phyloP scores from a whole-genome alignment of 2,113 vertebrate species.

The Sinocyclocheilus anshuiensis region DNA sequence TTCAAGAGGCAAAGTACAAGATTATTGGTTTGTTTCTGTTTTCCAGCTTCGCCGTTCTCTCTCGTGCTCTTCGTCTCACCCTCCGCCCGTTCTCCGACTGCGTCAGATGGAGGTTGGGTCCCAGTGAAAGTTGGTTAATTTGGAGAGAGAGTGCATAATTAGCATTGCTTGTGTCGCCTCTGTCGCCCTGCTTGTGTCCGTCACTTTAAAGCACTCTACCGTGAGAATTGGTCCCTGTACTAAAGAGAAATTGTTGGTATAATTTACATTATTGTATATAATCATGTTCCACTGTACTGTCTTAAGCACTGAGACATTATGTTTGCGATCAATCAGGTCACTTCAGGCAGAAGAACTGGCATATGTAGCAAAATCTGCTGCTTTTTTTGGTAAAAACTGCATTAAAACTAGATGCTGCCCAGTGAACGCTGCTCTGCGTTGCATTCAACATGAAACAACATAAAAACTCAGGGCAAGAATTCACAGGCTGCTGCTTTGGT shows the following conservation, averaged over 20 bases:
- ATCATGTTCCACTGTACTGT: background rate
- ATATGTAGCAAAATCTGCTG: slow-evolving; percentile 27
- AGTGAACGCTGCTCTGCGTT: background rate
- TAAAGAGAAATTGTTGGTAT: too few species aligned
- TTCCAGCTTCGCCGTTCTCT: slow-evolving; percentile 76
- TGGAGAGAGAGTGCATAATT: slow-evolving; percentile 88
- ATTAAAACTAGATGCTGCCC: slow-evolving; percentile 24
- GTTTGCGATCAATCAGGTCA: background rate
- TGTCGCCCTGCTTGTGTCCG: slow-evolving; percentile 80
- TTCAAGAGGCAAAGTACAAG: slow-evolving; percentile 84
- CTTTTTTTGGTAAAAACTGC: slow-evolving; percentile 27
- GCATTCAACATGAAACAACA: slow-evolving; percentile 1
- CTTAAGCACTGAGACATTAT: background rate
- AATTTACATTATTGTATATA: background rate
- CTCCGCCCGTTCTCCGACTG: slow-evolving; percentile 65
- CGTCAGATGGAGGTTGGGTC: slow-evolving; percentile 87
- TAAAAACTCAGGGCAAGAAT: background rate
- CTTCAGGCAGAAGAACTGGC: background rate
- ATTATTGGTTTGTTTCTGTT: slow-evolving; percentile 93
- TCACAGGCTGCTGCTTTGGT: slow-evolving; percentile 42
- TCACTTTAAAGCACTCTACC: slow-evolving; percentile 66
- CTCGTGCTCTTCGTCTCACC: slow-evolving; percentile 63
- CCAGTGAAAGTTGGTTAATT: slow-evolving; percentile 97
- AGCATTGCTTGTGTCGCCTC: too few species aligned
- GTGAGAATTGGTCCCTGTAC: too few species aligned